Percentiles rank a stretch among this genome's conserved stretches.
These are phyloP conservation scores for Abrostola triplasia DNA, from an alignment of 2,888 invertebrate species.

Conservation along the genomic window DNA sequence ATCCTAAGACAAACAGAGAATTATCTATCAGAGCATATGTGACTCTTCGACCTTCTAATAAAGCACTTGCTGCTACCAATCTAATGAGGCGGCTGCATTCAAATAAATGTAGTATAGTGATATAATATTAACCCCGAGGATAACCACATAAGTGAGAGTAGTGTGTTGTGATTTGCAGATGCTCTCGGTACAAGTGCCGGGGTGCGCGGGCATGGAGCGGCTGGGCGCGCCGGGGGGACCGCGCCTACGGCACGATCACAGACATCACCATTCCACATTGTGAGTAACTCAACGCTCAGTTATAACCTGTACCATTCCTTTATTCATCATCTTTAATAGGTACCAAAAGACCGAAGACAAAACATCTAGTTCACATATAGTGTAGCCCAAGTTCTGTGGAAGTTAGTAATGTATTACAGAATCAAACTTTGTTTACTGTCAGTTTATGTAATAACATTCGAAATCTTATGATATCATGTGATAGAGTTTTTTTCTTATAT, in stretches of 20 bases:
- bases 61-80: background rate
- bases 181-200: constrained; percentile 92
- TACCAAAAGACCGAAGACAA: no score
- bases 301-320: background rate
- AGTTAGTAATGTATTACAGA: no score
- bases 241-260: constrained; percentile 89
- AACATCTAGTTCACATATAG: no score
- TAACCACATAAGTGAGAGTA: constrained; percentile 88
- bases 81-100: background rate
- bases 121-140: constrained; percentile 70
- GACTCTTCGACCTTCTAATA: no score
- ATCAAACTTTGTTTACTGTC: no score
- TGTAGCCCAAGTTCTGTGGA: no score
- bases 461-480: no score
- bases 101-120: constrained; percentile 55
- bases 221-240: constrained; percentile 89
- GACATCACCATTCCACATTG: constrained; percentile 86
- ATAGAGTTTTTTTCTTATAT: no score
- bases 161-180: constrained; percentile 90
- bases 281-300: constrained; percentile 64
- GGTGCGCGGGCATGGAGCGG: constrained; percentile 92
- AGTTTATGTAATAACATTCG: no score
- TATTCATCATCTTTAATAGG: no score
- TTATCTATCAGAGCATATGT: no score
- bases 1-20: no score